Evolutionary conservation across 1,140 invertebrate genomes (phyloP).

Genomic region (Drosophila ercepeae): DNA sequence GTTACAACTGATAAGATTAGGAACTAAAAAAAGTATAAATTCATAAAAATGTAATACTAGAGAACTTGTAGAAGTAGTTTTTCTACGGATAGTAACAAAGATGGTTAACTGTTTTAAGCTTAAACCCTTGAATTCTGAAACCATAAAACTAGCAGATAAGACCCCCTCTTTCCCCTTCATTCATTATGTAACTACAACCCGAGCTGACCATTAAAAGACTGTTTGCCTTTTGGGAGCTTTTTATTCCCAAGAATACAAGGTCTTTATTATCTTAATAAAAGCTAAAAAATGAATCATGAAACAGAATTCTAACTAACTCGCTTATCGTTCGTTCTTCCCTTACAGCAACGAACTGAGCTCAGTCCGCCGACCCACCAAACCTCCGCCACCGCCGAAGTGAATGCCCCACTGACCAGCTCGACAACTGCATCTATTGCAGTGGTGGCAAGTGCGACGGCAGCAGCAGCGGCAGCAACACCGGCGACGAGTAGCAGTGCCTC

Average conservation of each 20-base stretch:
- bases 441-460: slow-evolving; percentile 45
- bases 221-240: slow-evolving; percentile 14
- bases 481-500: slow-evolving; percentile 38
- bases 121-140: neutral
- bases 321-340: slow-evolving; percentile 13
- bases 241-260: neutral
- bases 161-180: neutral
- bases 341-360: slow-evolving; percentile 80
- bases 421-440: slow-evolving; percentile 56
- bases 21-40: too few relatives aligned
- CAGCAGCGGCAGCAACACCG: slow-evolving; percentile 39
- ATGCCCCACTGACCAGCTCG: slow-evolving; percentile 51
- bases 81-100: too few relatives aligned
- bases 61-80: too few relatives aligned
- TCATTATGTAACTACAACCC: neutral
- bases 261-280: neutral
- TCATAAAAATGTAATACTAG: too few relatives aligned
- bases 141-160: neutral
- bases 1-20: too few relatives aligned
- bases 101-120: too few relatives aligned
- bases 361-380: slow-evolving; percentile 80
- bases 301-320: slow-evolving; percentile 6
- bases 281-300: slow-evolving; percentile 17
- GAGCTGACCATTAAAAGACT: slow-evolving; percentile 4
- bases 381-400: slow-evolving; percentile 72